Base-by-base conservation (phyloP, 2,888 invertebrate species). In the Pegoplata infirma region DNA sequence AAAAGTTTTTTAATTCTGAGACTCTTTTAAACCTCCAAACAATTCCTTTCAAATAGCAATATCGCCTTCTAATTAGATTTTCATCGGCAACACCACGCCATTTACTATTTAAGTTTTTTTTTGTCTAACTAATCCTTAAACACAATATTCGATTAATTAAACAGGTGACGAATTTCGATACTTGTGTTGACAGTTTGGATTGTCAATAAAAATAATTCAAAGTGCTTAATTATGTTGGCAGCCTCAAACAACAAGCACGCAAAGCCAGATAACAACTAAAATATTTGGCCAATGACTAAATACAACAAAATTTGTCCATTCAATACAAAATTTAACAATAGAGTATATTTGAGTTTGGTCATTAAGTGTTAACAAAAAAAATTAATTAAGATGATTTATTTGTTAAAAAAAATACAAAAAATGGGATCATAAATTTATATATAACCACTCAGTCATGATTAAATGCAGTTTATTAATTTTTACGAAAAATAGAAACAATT, bases 161-260 rank as follows among this genome's bases (percentile, higher is more conserved):
- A 64, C 68, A 64, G 77, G 73, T 69, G 68, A 68, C 51, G 66
- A 66, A 74, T 69, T 64, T 66, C 53, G 21, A 68, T 64, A 72
- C 61, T 68, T 53, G 68, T 58, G 28, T 47, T 74, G 74, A 66
- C 68, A 78, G 28, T 55, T 66, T 74, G 40, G n/a, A 49, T 47
- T 66, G 47, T 58, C 36, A 59, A 56, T 72, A 58, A 73, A 32
- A 46, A 44, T 71, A 71, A 55, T 44, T 46, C 19, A 71, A 61
- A 23, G 12, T 32, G 21, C 19, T 59, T 44, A 44, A 53, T 51
- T 51, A 61, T 59, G 25, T 28, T 23, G 21, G 19, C 17, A 53
- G 17, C 8, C 40, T 49, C 44, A 69, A 36, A 61, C 23, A 36
- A 19, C 36, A 40, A n/a, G n/a, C n/a, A n/a, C 36, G 36, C 36